These are phyloP conservation scores for Neomorphus geoffroyi DNA, from an alignment of 2,797 vertebrate genomes.

Conservation along the genomic window DNA sequence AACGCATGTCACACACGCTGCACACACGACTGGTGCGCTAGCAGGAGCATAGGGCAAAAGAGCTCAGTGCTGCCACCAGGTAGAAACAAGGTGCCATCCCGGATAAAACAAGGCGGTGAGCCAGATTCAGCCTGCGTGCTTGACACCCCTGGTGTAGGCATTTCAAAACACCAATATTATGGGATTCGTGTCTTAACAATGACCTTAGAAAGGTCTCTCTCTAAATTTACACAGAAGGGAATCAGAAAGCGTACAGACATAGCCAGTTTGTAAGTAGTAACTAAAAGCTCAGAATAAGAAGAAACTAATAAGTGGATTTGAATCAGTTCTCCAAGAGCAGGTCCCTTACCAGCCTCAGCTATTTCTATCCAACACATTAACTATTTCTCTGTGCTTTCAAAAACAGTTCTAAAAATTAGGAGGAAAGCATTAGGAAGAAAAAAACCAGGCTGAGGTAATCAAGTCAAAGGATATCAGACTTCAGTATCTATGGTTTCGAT, in stretches of 20 bases:
- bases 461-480: not conserved
- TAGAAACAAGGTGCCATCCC: too few relatives aligned
- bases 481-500: accelerated
- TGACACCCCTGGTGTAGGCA: not conserved
- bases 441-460: not conserved
- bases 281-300: not conserved
- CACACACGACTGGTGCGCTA: too few relatives aligned
- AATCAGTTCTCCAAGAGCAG: not conserved
- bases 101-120: too few relatives aligned
- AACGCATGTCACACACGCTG: too few relatives aligned
- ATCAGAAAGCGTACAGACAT: not conserved
- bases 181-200: not conserved
- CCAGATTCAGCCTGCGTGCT: too few relatives aligned
- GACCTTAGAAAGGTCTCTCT: not conserved
- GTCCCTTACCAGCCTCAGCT: not conserved
- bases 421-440: not conserved
- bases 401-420: not conserved
- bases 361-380: not conserved
- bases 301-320: not conserved
- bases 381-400: not conserved
- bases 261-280: not conserved
- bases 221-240: not conserved
- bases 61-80: too few relatives aligned
- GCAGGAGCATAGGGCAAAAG: too few relatives aligned
- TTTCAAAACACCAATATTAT: not conserved